Conservation (phyloP, 2,888 invertebrate species). For the Aphodius granarius region DNA sequence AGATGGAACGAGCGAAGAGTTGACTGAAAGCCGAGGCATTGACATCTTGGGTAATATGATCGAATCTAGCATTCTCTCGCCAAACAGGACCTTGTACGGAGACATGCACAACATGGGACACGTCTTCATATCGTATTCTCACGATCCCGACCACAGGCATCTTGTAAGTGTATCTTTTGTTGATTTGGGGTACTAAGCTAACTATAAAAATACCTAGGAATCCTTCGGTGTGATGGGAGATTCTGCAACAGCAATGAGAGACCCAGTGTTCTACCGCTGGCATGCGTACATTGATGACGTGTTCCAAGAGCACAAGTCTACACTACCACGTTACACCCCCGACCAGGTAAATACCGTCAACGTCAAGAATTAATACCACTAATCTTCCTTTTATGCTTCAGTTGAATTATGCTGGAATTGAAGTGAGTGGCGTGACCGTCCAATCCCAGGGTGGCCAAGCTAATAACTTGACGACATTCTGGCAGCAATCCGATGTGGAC, state of each 20-base stretch:
- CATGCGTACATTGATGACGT: slow-evolving; percentile 78
- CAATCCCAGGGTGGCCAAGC: slow-evolving; percentile 54
- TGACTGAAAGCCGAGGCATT: slow-evolving; percentile 73
- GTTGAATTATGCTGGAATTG: slow-evolving; percentile 67
- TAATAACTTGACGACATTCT: slow-evolving; percentile 65
- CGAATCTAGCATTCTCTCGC: slow-evolving; percentile 71
- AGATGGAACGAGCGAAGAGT: slow-evolving; percentile 55
- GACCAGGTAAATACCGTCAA: slow-evolving; percentile 56
- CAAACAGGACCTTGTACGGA: slow-evolving; percentile 72
- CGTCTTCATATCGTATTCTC: slow-evolving; percentile 72
- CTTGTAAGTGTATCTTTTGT: slow-evolving; percentile 55
- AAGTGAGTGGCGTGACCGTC: slow-evolving; percentile 61
- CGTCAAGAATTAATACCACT: background rate
- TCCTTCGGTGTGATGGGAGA: slow-evolving; percentile 82
- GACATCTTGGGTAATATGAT: slow-evolving; percentile 79
- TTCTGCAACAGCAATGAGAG: slow-evolving; percentile 82
- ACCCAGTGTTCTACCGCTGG: slow-evolving; percentile 85
- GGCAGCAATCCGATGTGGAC: slow-evolving; percentile 80
- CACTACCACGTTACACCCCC: slow-evolving; percentile 65
- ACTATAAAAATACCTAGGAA: slow-evolving; percentile 58
- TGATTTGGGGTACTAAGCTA: background rate
- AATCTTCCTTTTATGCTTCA: slow-evolving; percentile 39
- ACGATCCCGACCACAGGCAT: slow-evolving; percentile 79
- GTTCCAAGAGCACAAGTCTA: slow-evolving; percentile 73
- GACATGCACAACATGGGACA: slow-evolving; percentile 84